phyloP scores from a whole-genome alignment of 2,888 invertebrate species.

The Schrankia costaestrigalis region DNA sequence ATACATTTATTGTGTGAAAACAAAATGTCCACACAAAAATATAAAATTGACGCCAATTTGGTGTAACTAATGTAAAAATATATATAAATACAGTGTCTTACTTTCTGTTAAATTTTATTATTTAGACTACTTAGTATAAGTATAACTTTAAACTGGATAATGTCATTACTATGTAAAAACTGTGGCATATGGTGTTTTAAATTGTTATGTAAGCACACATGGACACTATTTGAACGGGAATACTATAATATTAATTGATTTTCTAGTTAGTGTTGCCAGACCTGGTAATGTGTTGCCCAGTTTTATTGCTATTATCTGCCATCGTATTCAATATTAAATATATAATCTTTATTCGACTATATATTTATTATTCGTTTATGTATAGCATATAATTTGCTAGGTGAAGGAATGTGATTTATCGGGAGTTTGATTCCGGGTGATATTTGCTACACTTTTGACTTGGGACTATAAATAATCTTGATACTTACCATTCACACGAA shows the following conservation, averaged over 20 bases:
- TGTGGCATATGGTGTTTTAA: too few relatives aligned
- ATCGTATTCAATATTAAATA: conserved; percentile 8
- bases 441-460: conserved; percentile 15
- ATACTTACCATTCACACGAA: conserved; percentile 1
- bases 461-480: background rate
- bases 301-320: conserved; percentile 21
- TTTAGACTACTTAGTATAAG: conserved; percentile 42
- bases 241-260: too few relatives aligned
- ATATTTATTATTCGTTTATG: conserved; percentile 7
- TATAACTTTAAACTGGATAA: conserved; percentile 42
- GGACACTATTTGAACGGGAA: too few relatives aligned
- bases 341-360: conserved; percentile 2
- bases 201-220: too few relatives aligned
- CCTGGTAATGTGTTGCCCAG: conserved; percentile 41
- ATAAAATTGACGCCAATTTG: conserved; percentile 25
- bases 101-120: conserved; percentile 41
- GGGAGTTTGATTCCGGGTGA: conserved; percentile 10
- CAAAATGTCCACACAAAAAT: conserved; percentile 27
- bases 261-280: conserved; percentile 37
- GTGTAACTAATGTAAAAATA: conserved; percentile 35
- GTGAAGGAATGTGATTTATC: conserved; percentile 17
- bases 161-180: conserved; percentile 33
- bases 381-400: conserved; percentile 18
- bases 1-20: conserved; percentile 28
- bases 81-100: conserved; percentile 41